Conservation (phyloP, 2,888 invertebrate genomes). For the Marronus borbonicus region DNA sequence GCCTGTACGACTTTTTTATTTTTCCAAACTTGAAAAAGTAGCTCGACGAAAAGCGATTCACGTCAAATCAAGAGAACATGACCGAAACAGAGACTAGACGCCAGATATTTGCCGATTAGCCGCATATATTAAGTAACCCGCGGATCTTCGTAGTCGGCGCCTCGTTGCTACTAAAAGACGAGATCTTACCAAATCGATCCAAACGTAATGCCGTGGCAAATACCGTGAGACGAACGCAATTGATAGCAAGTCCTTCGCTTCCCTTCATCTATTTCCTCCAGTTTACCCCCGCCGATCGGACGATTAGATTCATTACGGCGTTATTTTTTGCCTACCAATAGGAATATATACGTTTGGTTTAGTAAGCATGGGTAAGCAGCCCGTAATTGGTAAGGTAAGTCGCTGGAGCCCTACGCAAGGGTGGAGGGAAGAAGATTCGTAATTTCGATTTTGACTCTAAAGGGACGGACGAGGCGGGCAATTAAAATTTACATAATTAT, state of each 20-base stretch:
- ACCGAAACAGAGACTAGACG: too few relatives aligned
- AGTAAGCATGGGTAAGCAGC: not conserved
- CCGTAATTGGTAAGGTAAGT: not conserved
- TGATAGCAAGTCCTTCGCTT: slow-evolving; percentile 11
- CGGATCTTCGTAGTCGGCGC: not conserved
- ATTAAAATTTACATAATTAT: slow-evolving; percentile 45
- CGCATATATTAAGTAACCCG: not conserved
- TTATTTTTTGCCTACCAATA: slow-evolving; percentile 1
- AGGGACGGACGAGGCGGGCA: slow-evolving; percentile 12
- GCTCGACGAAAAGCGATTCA: too few relatives aligned
- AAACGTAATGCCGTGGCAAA: not conserved
- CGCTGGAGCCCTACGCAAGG: not conserved
- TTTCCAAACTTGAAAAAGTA: too few relatives aligned
- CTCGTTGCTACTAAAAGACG: not conserved
- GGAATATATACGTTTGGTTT: not conserved
- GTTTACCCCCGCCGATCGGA: not conserved
- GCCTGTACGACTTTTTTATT: too few relatives aligned
- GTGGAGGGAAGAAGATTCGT: slow-evolving; percentile 13
- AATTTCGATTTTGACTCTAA: slow-evolving; percentile 24
- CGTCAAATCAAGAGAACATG: too few relatives aligned
- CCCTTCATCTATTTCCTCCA: not conserved
- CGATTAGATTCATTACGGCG: not conserved
- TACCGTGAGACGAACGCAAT: not conserved
- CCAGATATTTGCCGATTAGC: too few relatives aligned
- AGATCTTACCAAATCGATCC: slow-evolving; percentile 27